Conservation (phyloP, 2,113 vertebrate species). For the Notiomystis cincta region DNA sequence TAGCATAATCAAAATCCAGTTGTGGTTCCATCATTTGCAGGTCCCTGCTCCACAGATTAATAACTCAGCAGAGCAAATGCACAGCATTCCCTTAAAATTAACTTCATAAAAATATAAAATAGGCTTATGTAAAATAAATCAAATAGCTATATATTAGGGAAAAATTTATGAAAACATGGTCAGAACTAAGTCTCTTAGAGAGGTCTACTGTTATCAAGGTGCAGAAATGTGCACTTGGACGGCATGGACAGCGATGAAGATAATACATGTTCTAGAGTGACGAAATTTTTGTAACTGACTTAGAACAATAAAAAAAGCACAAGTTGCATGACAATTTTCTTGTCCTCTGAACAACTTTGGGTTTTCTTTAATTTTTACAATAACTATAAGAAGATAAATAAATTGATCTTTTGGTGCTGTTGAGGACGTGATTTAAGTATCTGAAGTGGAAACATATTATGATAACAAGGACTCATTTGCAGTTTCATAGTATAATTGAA, state of each 20-base stretch:
- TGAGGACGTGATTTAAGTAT: background rate
- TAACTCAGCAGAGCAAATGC: background rate
- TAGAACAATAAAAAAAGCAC: background rate
- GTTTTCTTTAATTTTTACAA: background rate
- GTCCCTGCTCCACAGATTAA: background rate
- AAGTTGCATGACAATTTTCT: background rate
- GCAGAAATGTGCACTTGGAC: background rate
- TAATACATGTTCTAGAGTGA: background rate
- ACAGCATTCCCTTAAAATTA: background rate
- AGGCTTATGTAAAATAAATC: background rate
- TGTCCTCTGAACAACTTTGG: background rate
- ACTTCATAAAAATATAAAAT: background rate
- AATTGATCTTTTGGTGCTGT: background rate
- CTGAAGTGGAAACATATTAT: background rate
- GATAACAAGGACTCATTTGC: background rate
- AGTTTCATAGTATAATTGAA: background rate
- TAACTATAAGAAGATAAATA: background rate
- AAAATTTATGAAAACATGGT: background rate
- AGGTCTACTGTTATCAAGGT: background rate
- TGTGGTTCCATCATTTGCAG: background rate
- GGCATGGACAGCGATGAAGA: background rate
- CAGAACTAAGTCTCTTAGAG: background rate
- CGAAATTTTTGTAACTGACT: background rate
- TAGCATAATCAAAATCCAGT: background rate
- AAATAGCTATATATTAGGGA: background rate